A percentile compares a stretch with the other conserved stretches of the same genome.
Conservation (phyloP, 1,140 invertebrate species). For the Melanaphis sacchari region DNA sequence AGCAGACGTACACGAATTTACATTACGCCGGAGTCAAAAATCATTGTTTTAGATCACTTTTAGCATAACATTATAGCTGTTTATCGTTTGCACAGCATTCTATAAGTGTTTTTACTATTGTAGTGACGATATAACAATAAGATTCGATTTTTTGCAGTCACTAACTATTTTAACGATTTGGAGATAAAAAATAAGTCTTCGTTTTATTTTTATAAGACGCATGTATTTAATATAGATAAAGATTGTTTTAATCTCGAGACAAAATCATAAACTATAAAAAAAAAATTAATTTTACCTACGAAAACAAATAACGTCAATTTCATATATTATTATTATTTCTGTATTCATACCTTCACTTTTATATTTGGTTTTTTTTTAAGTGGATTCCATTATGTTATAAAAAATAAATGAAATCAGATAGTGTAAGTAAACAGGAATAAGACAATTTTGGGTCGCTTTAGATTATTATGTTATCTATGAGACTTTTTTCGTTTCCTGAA, state of each 20-base stretch:
- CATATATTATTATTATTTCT: not conserved
- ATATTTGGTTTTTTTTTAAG: not conserved
- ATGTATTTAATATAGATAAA: too few relatives aligned
- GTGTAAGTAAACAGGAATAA: not conserved
- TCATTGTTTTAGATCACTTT: constrained; percentile 32
- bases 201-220: not conserved
- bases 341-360: not conserved
- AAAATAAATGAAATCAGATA: not conserved
- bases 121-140: not conserved
- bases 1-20: not conserved
- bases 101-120: not conserved
- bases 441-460: not conserved
- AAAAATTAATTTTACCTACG: not conserved
- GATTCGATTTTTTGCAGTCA: constrained; percentile 27
- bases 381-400: too few relatives aligned
- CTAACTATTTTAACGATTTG: not conserved
- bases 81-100: not conserved
- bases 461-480: not conserved
- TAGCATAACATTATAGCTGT: not conserved
- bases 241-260: not conserved
- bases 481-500: not conserved
- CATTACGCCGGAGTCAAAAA: not conserved
- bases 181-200: not conserved
- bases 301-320: not conserved
- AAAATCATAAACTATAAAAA: not conserved